Percentiles rank a stretch among this genome's conserved stretches.
These are phyloP conservation scores for Ptilonorhynchus violaceus DNA, from an alignment of 2,113 vertebrate genomes.

Conservation along the genomic window DNA sequence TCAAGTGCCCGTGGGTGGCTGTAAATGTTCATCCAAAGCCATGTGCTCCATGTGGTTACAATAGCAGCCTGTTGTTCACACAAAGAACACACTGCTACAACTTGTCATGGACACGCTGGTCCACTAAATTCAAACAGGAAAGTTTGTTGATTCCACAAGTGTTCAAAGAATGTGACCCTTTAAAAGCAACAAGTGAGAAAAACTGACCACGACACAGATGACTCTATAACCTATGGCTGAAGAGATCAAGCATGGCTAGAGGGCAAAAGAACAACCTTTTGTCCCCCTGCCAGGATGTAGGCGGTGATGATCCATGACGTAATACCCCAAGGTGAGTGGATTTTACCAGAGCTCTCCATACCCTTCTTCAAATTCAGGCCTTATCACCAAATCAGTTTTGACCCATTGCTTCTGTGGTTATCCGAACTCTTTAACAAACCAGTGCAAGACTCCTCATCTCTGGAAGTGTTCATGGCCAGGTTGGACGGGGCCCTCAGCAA, in stretches of 20 bases:
- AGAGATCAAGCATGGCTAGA: not conserved
- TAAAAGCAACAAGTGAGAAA: not conserved
- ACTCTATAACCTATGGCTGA: not conserved
- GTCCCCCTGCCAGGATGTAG: not conserved
- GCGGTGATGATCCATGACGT: not conserved
- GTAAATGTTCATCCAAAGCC: not conserved
- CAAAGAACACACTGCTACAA: not conserved
- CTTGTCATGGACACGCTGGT: not conserved
- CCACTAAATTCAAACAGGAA: not conserved
- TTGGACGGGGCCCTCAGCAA: not conserved
- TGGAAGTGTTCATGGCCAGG: not conserved
- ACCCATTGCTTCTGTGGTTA: not conserved
- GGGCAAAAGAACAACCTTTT: not conserved
- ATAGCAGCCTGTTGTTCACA: not conserved
- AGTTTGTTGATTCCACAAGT: not conserved
- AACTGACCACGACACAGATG: rapidly evolving
- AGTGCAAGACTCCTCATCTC: not conserved
- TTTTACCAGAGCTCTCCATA: not conserved
- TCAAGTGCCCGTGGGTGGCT: not conserved
- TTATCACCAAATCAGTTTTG: not conserved
- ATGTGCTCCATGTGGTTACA: not conserved
- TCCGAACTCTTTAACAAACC: not conserved
- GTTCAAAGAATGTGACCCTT: not conserved
- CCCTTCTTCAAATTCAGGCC: not conserved
- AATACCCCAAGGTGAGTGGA: not conserved